These are phyloP conservation scores for Neotoxoptera formosana DNA, from an alignment of 1,140 invertebrate genomes.

Conservation along the genomic window DNA sequence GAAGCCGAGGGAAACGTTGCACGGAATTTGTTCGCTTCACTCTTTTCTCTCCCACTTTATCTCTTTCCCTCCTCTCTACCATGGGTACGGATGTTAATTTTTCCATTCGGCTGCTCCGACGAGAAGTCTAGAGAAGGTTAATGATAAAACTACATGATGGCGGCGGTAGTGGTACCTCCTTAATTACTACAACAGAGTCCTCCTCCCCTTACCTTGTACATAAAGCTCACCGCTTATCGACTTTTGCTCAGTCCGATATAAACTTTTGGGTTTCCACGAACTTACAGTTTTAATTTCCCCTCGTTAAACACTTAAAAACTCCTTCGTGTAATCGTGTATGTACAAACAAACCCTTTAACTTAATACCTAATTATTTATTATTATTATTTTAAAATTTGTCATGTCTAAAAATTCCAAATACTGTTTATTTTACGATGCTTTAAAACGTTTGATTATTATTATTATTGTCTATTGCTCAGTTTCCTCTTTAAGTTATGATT, in stretches of 20 bases:
- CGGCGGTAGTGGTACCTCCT: constrained; percentile 4
- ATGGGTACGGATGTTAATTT: constrained; percentile 44
- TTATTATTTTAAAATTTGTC: neutral
- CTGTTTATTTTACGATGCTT: neutral
- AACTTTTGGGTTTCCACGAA: constrained; percentile 38
- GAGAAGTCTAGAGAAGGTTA: constrained; percentile 54
- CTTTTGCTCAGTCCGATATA: constrained; percentile 24
- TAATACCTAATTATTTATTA: neutral
- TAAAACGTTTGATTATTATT: neutral
- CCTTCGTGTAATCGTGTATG: constrained; percentile 10
- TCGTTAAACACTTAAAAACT: constrained; percentile 52
- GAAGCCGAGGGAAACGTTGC: constrained; percentile 25
- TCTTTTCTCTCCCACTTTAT: constrained; percentile 29
- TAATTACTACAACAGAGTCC: constrained; percentile 17
- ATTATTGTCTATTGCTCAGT: neutral
- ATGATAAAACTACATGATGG: constrained; percentile 54
- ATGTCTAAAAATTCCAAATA: neutral
- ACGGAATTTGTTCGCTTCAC: neutral
- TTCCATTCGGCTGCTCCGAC: constrained; percentile 39
- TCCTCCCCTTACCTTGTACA: neutral
- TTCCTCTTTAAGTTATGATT: neutral
- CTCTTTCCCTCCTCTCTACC: constrained; percentile 10
- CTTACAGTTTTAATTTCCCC: constrained; percentile 52
- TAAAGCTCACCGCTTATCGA: constrained; percentile 48
- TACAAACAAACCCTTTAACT: neutral